These are phyloP conservation scores for Rhopalosiphum maidis DNA, from an alignment of 1,140 invertebrate genomes.

Conservation along the genomic window DNA sequence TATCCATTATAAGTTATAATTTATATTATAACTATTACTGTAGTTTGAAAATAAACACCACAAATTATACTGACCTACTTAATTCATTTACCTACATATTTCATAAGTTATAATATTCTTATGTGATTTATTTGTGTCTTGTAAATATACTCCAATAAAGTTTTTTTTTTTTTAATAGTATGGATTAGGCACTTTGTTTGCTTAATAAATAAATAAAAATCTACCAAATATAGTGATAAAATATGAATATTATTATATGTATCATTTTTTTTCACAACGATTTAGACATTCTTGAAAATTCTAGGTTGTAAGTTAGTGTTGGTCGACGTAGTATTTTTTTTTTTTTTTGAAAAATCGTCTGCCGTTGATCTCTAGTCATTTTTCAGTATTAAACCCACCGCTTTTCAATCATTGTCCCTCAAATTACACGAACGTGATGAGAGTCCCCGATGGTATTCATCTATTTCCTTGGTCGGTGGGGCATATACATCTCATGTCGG, in stretches of 20 bases:
- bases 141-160: too few species aligned
- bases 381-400: conserved; percentile 55
- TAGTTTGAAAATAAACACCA: not conserved
- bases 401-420: conserved; percentile 56
- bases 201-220: not conserved
- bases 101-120: not conserved
- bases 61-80: not conserved
- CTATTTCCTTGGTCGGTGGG: not conserved
- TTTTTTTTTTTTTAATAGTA: not conserved
- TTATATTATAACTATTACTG: not conserved
- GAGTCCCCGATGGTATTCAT: conserved; percentile 53
- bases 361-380: conserved; percentile 38
- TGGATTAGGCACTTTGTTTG: not conserved
- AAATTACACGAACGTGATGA: conserved; percentile 58
- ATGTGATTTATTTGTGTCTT: not conserved
- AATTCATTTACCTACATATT: too few species aligned
- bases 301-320: not conserved
- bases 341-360: conserved; percentile 24
- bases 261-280: not conserved
- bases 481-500: not conserved
- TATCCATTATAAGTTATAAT: not conserved
- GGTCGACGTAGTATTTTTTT: conserved; percentile 11
- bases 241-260: not conserved
- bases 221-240: not conserved
- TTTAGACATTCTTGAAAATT: not conserved